phyloP scores from a whole-genome alignment of 1,140 invertebrate genomes.

The Plodia interpunctella region DNA sequence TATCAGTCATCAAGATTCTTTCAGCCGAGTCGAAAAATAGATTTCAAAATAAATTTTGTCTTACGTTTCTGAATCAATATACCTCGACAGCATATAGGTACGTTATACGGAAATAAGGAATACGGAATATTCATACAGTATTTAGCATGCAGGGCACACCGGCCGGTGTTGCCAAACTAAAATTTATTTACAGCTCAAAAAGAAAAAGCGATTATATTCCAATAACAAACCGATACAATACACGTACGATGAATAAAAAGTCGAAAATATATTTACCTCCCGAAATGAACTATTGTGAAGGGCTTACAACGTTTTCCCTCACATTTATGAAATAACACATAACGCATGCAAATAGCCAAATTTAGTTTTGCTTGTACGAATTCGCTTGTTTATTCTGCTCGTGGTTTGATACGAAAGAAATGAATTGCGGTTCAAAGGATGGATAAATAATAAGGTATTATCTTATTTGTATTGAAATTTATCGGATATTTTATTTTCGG shows the following conservation, averaged over 20 bases:
- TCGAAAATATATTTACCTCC: conserved; percentile 8
- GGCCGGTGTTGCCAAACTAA: conserved; percentile 31
- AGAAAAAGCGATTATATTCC: conserved; percentile 48
- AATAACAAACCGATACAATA: conserved; percentile 39
- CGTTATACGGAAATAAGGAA: not conserved
- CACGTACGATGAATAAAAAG: conserved; percentile 29
- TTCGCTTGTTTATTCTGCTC: not conserved
- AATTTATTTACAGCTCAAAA: conserved; percentile 41
- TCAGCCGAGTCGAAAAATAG: too few species aligned
- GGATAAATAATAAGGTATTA: too few species aligned
- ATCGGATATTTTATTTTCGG: too few species aligned
- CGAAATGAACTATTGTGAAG: conserved; percentile 5
- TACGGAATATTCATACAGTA: conserved; percentile 1
- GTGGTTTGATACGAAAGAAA: not conserved
- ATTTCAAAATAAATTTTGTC: too few species aligned
- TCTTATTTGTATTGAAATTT: too few species aligned
- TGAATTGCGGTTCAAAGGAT: not conserved
- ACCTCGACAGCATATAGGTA: conserved; percentile 4
- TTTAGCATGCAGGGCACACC: not conserved
- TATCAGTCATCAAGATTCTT: too few species aligned
- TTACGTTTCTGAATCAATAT: too few species aligned
- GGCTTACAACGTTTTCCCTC: conserved; percentile 4
- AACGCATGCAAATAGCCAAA: conserved; percentile 2
- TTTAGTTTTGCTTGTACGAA: not conserved
- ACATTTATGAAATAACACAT: conserved; percentile 4